Conservation (phyloP, 2,113 vertebrate genomes). For the Coturnix japonica region DNA sequence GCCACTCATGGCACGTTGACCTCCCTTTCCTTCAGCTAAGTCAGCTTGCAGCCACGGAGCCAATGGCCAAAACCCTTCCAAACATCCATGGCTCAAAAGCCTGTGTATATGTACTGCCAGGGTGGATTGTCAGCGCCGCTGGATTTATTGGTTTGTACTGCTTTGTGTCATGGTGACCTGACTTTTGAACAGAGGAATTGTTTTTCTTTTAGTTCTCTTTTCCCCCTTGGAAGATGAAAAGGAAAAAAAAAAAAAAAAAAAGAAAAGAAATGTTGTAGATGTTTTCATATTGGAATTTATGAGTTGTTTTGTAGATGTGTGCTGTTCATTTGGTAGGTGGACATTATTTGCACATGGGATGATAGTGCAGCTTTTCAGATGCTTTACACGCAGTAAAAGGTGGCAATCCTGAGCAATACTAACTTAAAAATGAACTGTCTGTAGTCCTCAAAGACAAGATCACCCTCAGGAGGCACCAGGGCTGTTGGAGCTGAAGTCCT, state of each 20-base stretch:
- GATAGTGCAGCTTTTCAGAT: neutral
- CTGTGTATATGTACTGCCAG: conserved; percentile 34
- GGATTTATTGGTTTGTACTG: conserved; percentile 72
- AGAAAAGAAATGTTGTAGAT: conserved; percentile 17
- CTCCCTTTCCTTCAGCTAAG: conserved; percentile 8
- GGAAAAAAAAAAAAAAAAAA: neutral
- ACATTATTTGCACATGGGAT: neutral
- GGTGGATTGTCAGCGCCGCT: conserved; percentile 66
- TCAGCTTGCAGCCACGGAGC: neutral
- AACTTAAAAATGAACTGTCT: neutral
- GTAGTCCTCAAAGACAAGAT: conserved; percentile 10
- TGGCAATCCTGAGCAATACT: neutral
- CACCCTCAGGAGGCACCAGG: neutral
- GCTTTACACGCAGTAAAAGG: neutral
- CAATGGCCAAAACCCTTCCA: conserved; percentile 18
- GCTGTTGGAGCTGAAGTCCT: neutral
- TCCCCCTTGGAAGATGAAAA: conserved; percentile 42
- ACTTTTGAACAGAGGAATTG: conserved; percentile 62
- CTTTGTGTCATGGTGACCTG: conserved; percentile 81
- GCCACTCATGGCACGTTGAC: conserved; percentile 8
- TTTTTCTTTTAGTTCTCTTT: conserved; percentile 67
- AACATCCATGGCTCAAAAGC: conserved; percentile 49
- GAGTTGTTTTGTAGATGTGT: conserved; percentile 6
- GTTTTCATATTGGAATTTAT: conserved; percentile 16
- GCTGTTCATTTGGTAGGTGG: neutral